Evolutionary conservation across 1,140 invertebrate genomes (phyloP), one percentile per base, ranked within the genome.

Genomic region (Drosophila parvula): DNA sequence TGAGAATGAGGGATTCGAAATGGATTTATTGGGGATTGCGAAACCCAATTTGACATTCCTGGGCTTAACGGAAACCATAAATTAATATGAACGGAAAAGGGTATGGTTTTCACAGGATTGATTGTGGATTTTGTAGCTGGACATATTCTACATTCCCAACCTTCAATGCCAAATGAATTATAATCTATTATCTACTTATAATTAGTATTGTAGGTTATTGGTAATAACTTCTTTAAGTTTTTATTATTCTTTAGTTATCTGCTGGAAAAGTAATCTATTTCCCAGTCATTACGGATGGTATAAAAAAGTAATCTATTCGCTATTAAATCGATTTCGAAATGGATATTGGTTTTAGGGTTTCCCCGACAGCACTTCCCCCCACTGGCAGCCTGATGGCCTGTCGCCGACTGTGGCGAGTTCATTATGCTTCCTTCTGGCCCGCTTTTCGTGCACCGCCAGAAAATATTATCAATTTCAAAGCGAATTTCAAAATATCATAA

Each of bases 321-420:
- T 10, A 68, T 51, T n/a, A 51, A 68, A 68, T 65, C 43, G 61
- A 67, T 12, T 41, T 14, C 16, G 47, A 22, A 50, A 44, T 69
- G 38, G 28, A 67, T 67, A 65, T 69, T 69, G 61, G 65, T 65
- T 69, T 65, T 67, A 41, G 65, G 61, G 47, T 53, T 69, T 69
- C 38, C 47, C 65, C 61, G 32, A 7, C 38, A 36, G 65, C 61
- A 68, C 64, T 68, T 53, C 22, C 22, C 22, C 65, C 65, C 65
- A 68, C 65, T 68, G 65, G 38, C 45, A 51, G 5, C 14, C 18
- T 65, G 45, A 68, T 68, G 65, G 65, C 11, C 11, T 30, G 38
- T 8, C 65, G 45, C 65, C 65, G 40, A 50, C 65, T 44, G 65
- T 51, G 65, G 11, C 32, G 14, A 32, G 30, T 62, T 65, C 57